Evolutionary conservation across 2,113 vertebrate genomes (phyloP), one percentile per base, ranked within the genome.

Genomic region (Nymphicus hollandicus): DNA sequence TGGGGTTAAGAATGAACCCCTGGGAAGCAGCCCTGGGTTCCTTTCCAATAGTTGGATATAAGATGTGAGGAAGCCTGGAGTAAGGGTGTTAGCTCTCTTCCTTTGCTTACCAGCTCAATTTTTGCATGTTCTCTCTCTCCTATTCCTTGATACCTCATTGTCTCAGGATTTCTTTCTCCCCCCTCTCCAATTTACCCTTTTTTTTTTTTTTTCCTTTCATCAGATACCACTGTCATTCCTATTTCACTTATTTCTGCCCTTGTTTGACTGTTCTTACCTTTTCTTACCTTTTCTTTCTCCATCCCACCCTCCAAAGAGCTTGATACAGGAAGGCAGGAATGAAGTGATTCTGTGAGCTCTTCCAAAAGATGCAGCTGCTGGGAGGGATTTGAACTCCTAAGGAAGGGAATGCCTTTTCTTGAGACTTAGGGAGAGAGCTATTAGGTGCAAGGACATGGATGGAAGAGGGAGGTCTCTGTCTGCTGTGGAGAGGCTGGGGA

Each of bases 11-110:
- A 46, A 63, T 46, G 31, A 69, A 49, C 23, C 16, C 17, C 58
- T 73, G n/a, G 70, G 63, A 93, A 80, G 33, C 25, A 88, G 77
- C 78, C 44, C 20, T 88, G 69, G 28, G 55, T 84, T 70, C 53
- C 28, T 72, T 95, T 95, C 37, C 28, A 87, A 2, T 65, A 84
- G n/a, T 3, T 83, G 31, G 24, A 39, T 85, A 43, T 86, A 50
- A 82, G 81, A 87, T 55, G 11, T 87, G 65, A 80, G 28, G 47
- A 69, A 86, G 50, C n/a, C 20, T 71, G 64, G 39, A 90, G 20
- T 41, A 73, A 53, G 46, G 31, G 52, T 13, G 44, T 60, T 87
- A 69, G 16, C 50, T 92, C 35, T 89, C 29, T 79, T 83, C 31
- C 29, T 63, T 19, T 77, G 50, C 39, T 71, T 65, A 28, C n/a